Conservation (phyloP, 2,888 invertebrate species). For the Hemicrepidius hirtus region DNA sequence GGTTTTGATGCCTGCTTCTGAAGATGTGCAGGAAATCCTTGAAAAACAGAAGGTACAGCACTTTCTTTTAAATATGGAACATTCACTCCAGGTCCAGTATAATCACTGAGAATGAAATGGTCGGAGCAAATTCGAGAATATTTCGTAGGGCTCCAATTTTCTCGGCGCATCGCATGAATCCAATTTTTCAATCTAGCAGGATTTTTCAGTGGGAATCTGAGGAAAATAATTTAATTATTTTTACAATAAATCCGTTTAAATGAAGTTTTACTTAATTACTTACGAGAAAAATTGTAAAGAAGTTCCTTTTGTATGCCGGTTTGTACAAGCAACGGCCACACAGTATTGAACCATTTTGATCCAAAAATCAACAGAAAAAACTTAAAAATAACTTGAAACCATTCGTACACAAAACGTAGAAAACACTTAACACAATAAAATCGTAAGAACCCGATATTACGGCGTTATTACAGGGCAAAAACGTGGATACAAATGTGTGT, state of each 20-base stretch:
- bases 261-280: not conserved
- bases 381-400: no score
- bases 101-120: not conserved
- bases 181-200: not conserved
- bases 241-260: not conserved
- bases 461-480: no score
- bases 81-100: not conserved
- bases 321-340: not conserved
- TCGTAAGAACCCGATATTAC: no score
- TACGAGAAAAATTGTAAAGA: not conserved
- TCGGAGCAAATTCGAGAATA: conserved; percentile 14
- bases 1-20: not conserved
- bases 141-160: conserved; percentile 12
- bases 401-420: no score
- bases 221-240: not conserved
- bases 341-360: not conserved
- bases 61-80: conserved; percentile 15
- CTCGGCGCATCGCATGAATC: not conserved
- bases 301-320: not conserved
- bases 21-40: conserved; percentile 23
- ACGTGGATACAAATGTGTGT: no score
- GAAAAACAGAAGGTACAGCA: conserved; percentile 23
- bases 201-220: not conserved
- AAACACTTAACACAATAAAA: no score
- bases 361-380: no score